Percentiles rank a stretch among this genome's conserved stretches.
Evolutionary conservation across 1,140 invertebrate genomes (phyloP).

Genomic region (Danaus plexippus): DNA sequence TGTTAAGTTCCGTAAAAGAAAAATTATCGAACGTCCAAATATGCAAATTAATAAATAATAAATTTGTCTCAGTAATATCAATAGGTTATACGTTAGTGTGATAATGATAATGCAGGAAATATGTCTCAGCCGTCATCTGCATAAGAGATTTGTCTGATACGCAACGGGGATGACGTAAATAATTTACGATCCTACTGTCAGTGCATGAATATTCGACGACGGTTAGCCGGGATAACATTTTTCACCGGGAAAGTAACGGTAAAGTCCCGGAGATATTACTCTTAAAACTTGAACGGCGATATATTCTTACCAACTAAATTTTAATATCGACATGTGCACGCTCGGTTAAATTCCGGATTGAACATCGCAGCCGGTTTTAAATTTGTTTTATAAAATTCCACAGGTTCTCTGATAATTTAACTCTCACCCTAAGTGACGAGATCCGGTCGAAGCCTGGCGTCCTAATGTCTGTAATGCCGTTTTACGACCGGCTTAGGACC

Average conservation of each 20-base stretch:
- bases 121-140: slow-evolving; percentile 31
- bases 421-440: slow-evolving; percentile 53
- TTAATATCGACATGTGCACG: slow-evolving; percentile 55
- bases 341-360: slow-evolving; percentile 16
- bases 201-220: slow-evolving; percentile 61
- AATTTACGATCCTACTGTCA: slow-evolving; percentile 56
- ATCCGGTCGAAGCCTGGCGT: slow-evolving; percentile 52
- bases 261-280: slow-evolving; percentile 46
- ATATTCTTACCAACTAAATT: slow-evolving; percentile 56
- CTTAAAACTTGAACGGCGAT: slow-evolving; percentile 55
- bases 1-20: no score
- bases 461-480: slow-evolving; percentile 65
- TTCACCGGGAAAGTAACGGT: slow-evolving; percentile 50
- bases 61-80: slow-evolving; percentile 6
- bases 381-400: slow-evolving; percentile 22
- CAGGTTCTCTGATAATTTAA: slow-evolving; percentile 25
- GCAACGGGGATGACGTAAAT: slow-evolving; percentile 49
- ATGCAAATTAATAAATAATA: neutral
- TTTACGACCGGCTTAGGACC: slow-evolving; percentile 62
- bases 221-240: slow-evolving; percentile 53
- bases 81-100: slow-evolving; percentile 9
- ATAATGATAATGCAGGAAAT: slow-evolving; percentile 21
- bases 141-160: slow-evolving; percentile 45
- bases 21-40: no score
- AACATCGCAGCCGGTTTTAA: slow-evolving; percentile 1